phyloP scores from a whole-genome alignment of 1,140 invertebrate species.

The Steinernema khuongi region DNA sequence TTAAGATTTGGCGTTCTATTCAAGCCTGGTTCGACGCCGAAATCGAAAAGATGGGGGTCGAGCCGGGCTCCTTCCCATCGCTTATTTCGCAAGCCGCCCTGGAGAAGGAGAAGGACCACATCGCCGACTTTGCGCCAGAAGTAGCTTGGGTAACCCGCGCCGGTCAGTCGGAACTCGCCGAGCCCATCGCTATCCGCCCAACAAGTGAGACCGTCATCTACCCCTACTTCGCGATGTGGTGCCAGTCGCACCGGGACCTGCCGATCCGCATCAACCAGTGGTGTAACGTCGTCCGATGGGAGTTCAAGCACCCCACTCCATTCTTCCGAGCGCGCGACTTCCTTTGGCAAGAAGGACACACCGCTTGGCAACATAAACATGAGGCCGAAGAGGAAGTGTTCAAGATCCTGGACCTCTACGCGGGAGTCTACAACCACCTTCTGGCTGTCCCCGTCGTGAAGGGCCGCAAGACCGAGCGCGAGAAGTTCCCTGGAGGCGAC shows the following conservation, averaged over 20 bases:
- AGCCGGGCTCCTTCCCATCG: conserved; percentile 97
- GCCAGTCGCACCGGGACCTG: conserved; percentile 92
- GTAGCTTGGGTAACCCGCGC: conserved; percentile 98
- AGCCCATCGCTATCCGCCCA: conserved; percentile 95
- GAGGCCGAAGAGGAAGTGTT: conserved; percentile 78
- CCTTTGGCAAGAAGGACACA: conserved; percentile 98
- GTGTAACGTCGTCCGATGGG: conserved; percentile 99
- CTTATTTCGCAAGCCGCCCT: conserved; percentile 84
- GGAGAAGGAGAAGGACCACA: conserved; percentile 91
- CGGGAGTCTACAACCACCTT: conserved; percentile 80
- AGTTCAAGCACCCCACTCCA: conserved; percentile 98
- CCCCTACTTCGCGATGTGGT: conserved; percentile 94
- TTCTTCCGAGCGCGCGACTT: conserved; percentile 95
- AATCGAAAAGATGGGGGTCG: conserved; percentile 86
- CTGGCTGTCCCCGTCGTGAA: conserved; percentile 89
- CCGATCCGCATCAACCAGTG: conserved; percentile 95
- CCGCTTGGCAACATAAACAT: conserved; percentile 75
- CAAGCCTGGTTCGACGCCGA: conserved; percentile 79
- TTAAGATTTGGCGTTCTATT: conserved; percentile 89
- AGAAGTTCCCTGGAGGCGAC: conserved; percentile 96
- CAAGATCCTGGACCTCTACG: conserved; percentile 72
- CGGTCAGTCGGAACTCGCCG: conserved; percentile 82
- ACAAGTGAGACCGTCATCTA: conserved; percentile 99
- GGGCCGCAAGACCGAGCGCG: conserved; percentile 90
- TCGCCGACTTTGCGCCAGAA: conserved; percentile 96